phyloP scores from a whole-genome alignment of 1,140 invertebrate species.

The Andricus grossulariae region DNA sequence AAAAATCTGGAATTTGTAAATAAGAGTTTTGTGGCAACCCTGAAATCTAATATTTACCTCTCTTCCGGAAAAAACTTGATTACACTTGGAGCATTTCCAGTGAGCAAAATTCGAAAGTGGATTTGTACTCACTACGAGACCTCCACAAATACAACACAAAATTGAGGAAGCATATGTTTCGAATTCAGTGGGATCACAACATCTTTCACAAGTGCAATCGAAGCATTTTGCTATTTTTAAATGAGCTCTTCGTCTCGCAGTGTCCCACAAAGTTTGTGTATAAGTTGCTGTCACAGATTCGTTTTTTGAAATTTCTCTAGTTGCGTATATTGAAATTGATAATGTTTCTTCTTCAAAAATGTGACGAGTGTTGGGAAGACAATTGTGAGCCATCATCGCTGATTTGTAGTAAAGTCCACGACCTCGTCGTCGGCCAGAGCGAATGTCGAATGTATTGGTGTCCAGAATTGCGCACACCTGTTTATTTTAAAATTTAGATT shows the following conservation, averaged over 20 bases:
- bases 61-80: background rate
- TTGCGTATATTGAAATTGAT: background rate
- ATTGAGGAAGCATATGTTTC: conserved; percentile 6
- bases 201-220: background rate
- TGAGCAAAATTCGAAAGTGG: background rate
- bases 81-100: background rate
- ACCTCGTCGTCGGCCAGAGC: background rate
- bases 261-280: conserved; percentile 1
- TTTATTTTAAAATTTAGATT: too few relatives aligned
- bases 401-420: background rate
- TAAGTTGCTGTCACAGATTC: background rate
- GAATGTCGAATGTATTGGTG: too few relatives aligned
- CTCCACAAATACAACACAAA: background rate
- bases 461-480: too few relatives aligned
- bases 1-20: too few relatives aligned
- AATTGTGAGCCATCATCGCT: conserved; percentile 7
- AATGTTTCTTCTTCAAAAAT: background rate
- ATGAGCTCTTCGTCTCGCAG: background rate
- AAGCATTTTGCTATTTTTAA: conserved; percentile 4
- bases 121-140: background rate
- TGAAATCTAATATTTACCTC: background rate
- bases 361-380: conserved; percentile 8
- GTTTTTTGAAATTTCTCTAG: background rate
- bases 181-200: background rate
- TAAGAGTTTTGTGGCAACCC: too few relatives aligned